A percentile compares a stretch with the other conserved stretches of the same genome.
These are phyloP conservation scores for Eidolon dupreanum DNA, from an alignment of 2,797 vertebrate genomes.

Conservation along the genomic window DNA sequence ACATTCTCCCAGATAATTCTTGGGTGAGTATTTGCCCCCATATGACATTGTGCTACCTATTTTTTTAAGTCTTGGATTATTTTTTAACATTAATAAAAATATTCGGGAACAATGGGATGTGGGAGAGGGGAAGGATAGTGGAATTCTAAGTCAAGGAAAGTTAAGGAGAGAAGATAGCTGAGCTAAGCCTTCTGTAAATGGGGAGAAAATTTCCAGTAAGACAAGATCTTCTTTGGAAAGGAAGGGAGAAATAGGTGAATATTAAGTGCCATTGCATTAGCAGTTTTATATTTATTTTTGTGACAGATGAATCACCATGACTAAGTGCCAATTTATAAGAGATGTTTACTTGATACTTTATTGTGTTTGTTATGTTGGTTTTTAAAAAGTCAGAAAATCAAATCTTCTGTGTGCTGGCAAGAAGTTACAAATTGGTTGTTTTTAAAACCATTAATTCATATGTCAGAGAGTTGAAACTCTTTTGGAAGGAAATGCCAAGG, in stretches of 20 bases:
- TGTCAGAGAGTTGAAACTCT: neutral
- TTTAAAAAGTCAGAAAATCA: conserved; percentile 9
- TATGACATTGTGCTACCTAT: neutral
- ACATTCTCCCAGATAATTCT: neutral
- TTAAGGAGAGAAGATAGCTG: neutral
- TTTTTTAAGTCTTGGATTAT: neutral
- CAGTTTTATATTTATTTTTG: neutral
- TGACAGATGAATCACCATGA: neutral
- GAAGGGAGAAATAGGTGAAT: neutral
- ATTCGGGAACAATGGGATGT: neutral
- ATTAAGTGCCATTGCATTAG: neutral
- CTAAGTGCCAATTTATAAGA: neutral
- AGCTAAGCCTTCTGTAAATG: neutral
- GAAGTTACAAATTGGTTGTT: conserved; percentile 37
- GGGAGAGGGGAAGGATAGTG: neutral
- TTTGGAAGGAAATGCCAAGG: conserved; percentile 14
- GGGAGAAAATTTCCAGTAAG: neutral
- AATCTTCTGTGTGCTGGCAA: neutral
- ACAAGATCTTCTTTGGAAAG: neutral
- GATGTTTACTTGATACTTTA: neutral
- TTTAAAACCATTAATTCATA: conserved; percentile 22
- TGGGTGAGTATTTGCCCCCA: neutral
- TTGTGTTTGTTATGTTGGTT: neutral
- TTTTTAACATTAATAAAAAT: neutral
- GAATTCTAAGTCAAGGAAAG: neutral